Percentiles rank a stretch among this genome's conserved stretches.
Evolutionary conservation across 2,113 vertebrate genomes (phyloP).

Genomic region (Eublepharis macularius): DNA sequence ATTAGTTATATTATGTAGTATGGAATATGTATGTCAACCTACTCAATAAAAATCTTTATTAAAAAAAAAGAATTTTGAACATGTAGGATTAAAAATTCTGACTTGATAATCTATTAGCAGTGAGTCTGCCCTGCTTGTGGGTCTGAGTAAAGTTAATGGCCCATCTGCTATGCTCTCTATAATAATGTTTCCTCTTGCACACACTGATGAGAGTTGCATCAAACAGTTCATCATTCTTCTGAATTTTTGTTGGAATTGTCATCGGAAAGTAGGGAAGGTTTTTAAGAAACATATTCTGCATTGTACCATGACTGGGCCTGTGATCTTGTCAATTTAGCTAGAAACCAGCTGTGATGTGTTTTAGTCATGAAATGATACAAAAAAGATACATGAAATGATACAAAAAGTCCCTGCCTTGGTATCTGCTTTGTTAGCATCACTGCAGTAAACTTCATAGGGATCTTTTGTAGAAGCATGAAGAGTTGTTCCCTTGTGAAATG

Average conservation of each 20-base stretch:
- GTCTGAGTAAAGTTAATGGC: too few relatives aligned
- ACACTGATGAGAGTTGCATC: background rate
- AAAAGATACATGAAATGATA: too few relatives aligned
- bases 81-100: background rate
- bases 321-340: conserved; percentile 50
- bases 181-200: too few relatives aligned
- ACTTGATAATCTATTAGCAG: background rate
- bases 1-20: too few relatives aligned
- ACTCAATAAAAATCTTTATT: too few relatives aligned
- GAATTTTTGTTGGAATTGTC: background rate
- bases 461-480: conserved; percentile 41
- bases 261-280: background rate
- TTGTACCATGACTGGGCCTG: conserved; percentile 37
- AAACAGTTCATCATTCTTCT: background rate
- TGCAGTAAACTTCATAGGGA: conserved; percentile 51
- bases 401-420: conserved; percentile 59
- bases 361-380: conserved; percentile 47
- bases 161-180: background rate
- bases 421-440: conserved; percentile 54
- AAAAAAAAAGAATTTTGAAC: too few relatives aligned
- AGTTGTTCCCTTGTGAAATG: conserved; percentile 59
- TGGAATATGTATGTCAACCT: too few relatives aligned
- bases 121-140: background rate
- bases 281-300: background rate
- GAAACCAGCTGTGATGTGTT: conserved; percentile 53